Percentiles rank a stretch among this genome's conserved stretches.
Conservation (phyloP, 2,797 vertebrate genomes). For the Cottoperca gobio region DNA sequence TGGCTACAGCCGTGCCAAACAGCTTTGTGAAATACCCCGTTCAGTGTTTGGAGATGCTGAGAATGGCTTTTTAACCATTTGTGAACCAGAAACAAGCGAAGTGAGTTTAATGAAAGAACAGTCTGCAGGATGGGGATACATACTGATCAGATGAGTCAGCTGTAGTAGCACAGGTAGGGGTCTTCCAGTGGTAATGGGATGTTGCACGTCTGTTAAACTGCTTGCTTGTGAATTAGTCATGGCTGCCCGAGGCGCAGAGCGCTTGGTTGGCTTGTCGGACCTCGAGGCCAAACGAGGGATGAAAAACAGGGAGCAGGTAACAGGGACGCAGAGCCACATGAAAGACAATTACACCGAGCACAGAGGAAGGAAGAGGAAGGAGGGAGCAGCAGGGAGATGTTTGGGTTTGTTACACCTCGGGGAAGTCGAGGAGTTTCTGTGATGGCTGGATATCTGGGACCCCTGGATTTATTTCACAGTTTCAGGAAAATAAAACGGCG, state of each 20-base stretch:
- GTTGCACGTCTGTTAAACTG: conserved; percentile 66
- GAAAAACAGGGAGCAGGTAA: conserved; percentile 65
- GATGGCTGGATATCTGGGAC: conserved; percentile 78
- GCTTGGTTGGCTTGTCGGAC: conserved; percentile 50
- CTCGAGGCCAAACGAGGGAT: conserved; percentile 57
- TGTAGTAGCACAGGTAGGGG: conserved; percentile 69
- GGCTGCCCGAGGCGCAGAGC: conserved; percentile 53
- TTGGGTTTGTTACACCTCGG: conserved; percentile 64
- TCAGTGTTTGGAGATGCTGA: conserved; percentile 68
- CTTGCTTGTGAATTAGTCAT: conserved; percentile 78
- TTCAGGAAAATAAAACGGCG: conserved; percentile 73
- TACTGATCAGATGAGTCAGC: conserved; percentile 36
- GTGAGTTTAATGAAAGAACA: conserved; percentile 41
- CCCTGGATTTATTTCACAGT: conserved; percentile 82
- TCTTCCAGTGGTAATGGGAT: conserved; percentile 56
- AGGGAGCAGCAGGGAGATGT: conserved; percentile 51
- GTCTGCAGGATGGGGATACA: conserved; percentile 39
- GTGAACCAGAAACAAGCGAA: conserved; percentile 37
- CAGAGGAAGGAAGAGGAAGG: conserved; percentile 35
- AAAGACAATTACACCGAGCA: conserved; percentile 62
- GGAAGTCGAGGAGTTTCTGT: conserved; percentile 63
- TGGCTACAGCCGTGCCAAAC: conserved; percentile 74
- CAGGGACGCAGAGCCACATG: conserved; percentile 66
- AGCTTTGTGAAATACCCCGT: conserved; percentile 76
- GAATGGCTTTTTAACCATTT: conserved; percentile 71